Base-by-base conservation (phyloP, 2,113 vertebrate genomes). In the Prunella himalayana region DNA sequence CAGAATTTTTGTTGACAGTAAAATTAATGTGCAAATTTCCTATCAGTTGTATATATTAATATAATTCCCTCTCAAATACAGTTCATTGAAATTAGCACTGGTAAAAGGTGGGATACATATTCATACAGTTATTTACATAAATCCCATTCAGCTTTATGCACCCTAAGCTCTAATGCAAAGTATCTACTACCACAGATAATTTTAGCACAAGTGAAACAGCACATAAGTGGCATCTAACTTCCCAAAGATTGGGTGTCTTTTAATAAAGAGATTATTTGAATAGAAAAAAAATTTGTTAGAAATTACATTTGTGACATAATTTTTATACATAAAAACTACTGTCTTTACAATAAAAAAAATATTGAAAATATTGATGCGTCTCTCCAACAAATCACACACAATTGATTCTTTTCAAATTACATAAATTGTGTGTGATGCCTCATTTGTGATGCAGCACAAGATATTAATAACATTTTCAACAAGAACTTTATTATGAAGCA, bases 101-200 rank as follows among this genome's bases (percentile, higher is more conserved):
- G 92, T 82, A 65, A 87, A 93, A 92, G 84, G 63, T 87, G 84
- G 88, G 78, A 86, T 93, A 83, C 93, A 95, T 96, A 97, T 96
- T 95, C 96, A 97, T 95, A 78, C 49, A 57, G 51, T 71, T 91
- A 97, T 93, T 95, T 96, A 90, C 91, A 94, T 92, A 95, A 95
- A 93, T 88, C 82, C 86, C 94, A 97, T 96, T 97, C 93, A 96
- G 80, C 64, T 95, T 90, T 96, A 83, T 84, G 86, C 76, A 93
- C 42, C n/a, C 88, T 70, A 76, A 88, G 90, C 60, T 94, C 71
- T 78, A 95, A 90, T 91, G 75, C 64, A 91, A 93, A 95, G 57
- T 39, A 71, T 66, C 86, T 95, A 93, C 75, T 72, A 91, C 68
- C 0, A 2, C 45, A 49, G 83, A 78, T 84, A 88, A 92, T 95